These are phyloP conservation scores for Cynoglossus semilaevis DNA, from an alignment of 2,113 vertebrate species.

Conservation along the genomic window DNA sequence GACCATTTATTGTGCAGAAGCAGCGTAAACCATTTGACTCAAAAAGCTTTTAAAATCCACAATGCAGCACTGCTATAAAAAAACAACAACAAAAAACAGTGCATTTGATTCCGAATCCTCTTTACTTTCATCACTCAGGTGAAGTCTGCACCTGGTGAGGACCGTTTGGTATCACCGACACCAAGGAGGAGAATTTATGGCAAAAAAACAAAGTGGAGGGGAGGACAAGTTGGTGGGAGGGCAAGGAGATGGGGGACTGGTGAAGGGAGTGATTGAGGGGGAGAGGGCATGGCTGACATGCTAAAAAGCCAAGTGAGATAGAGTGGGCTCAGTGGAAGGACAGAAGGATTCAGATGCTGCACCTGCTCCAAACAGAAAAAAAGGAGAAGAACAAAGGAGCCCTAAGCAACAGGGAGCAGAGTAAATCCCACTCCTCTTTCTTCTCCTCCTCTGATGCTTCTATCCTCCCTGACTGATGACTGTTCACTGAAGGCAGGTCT, in stretches of 20 bases:
- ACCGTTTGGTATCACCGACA: constrained; percentile 14
- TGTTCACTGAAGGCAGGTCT: constrained; percentile 24
- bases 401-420: constrained; percentile 27
- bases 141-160: constrained; percentile 22
- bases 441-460: constrained; percentile 36
- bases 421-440: constrained; percentile 51
- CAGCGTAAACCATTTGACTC: constrained; percentile 10
- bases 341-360: constrained; percentile 32
- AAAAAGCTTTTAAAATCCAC: constrained; percentile 19
- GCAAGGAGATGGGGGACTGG: background rate
- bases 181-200: constrained; percentile 19
- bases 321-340: constrained; percentile 40
- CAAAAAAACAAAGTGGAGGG: too few relatives aligned
- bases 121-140: constrained; percentile 7
- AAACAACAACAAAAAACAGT: background rate
- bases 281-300: constrained; percentile 31
- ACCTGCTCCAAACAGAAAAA: constrained; percentile 37
- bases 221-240: too few relatives aligned
- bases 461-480: constrained; percentile 25
- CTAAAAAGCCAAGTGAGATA: constrained; percentile 44
- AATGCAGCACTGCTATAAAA: constrained; percentile 7
- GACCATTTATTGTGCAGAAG: constrained; percentile 5
- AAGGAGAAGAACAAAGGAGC: constrained; percentile 32
- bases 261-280: background rate
- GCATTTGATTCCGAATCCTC: constrained; percentile 41